Conservation (phyloP, 2,797 vertebrate genomes). For the Xiphorhynchus erythropygius region DNA sequence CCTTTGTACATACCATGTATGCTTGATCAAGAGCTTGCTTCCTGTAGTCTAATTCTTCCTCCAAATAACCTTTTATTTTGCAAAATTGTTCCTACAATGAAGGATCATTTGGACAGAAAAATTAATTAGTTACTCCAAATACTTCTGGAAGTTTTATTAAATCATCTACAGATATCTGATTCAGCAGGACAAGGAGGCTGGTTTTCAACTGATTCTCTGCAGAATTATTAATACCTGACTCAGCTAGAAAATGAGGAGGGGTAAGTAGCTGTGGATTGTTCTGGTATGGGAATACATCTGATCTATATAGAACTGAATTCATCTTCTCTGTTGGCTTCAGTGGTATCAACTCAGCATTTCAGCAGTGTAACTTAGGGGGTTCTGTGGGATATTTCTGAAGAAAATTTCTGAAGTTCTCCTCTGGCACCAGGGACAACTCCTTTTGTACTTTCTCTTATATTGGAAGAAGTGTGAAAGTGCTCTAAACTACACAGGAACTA, state of each 20-base stretch:
- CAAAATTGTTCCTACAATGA: constrained; percentile 92
- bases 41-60: constrained; percentile 97
- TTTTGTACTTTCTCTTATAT: not conserved
- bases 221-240: not conserved
- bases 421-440: not conserved
- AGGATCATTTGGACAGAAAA: constrained; percentile 42
- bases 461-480: not conserved
- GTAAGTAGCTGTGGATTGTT: not conserved
- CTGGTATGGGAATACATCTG: not conserved
- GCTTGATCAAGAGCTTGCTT: constrained; percentile 98
- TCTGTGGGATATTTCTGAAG: not conserved
- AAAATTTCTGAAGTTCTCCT: too few relatives aligned
- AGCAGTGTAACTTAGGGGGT: not conserved
- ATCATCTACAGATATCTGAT: not conserved
- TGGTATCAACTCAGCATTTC: not conserved
- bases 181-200: not conserved
- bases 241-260: not conserved
- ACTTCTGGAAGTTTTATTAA: not conserved
- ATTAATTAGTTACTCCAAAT: not conserved
- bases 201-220: not conserved
- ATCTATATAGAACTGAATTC: not conserved
- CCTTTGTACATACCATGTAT: constrained; percentile 86
- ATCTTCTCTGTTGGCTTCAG: not conserved
- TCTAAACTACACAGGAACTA: not conserved
- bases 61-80: constrained; percentile 98